phyloP scores from a whole-genome alignment of 1,140 invertebrate genomes.

The Acromyrmex charruanus region DNA sequence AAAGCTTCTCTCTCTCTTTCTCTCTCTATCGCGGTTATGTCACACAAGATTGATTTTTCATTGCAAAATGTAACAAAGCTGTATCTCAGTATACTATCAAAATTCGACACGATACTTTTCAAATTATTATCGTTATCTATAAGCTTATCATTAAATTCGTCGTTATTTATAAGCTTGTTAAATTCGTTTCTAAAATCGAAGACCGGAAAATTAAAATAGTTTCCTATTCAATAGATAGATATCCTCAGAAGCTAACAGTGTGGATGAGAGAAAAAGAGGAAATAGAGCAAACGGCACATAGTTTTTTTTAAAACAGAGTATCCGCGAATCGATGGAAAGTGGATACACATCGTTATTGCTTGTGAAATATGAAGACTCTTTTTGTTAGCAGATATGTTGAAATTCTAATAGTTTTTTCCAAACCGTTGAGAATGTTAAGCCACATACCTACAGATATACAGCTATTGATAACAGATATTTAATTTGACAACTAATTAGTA shows the following conservation, averaged over 20 bases:
- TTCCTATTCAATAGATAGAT: conserved; percentile 3
- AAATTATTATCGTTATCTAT: background rate
- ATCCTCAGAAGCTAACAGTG: background rate
- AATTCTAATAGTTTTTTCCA: background rate
- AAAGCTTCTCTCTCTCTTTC: background rate
- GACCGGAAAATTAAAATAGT: conserved; percentile 1
- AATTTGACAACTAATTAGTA: background rate
- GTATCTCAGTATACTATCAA: background rate
- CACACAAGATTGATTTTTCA: conserved; percentile 33
- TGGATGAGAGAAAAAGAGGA: background rate
- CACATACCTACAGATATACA: background rate
- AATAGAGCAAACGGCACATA: background rate
- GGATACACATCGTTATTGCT: background rate
- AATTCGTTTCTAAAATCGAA: conserved; percentile 18
- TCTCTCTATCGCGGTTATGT: background rate
- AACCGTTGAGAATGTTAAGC: background rate
- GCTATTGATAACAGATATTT: background rate
- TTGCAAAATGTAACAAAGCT: conserved; percentile 40
- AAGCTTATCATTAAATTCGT: background rate
- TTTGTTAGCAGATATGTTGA: background rate
- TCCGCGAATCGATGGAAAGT: background rate
- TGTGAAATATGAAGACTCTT: conserved; percentile 10
- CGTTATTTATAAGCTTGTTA: background rate
- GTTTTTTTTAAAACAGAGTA: background rate
- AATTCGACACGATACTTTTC: conserved; percentile 15